A percentile compares a stretch with the other conserved stretches of the same genome.
phyloP scores from a whole-genome alignment of 2,888 invertebrate species.

The Drosophila subsilvestris region DNA sequence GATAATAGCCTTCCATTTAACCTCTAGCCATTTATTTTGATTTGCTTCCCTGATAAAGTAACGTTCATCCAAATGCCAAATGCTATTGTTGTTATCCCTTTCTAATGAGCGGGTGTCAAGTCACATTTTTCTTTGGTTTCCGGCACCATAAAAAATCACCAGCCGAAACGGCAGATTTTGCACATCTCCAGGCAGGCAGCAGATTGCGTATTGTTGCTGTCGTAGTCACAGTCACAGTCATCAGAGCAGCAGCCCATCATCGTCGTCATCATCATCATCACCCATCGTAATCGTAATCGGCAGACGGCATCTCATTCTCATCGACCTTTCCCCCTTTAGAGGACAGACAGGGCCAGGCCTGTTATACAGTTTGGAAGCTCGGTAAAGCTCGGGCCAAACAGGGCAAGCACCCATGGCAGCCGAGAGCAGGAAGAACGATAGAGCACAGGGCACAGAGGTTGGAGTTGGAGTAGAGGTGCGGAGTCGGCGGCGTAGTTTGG shows the following conservation, averaged over 20 bases:
- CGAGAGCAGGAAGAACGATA: neutral
- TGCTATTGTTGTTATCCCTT: neutral
- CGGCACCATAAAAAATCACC: neutral
- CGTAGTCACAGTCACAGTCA: constrained; percentile 38
- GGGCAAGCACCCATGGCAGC: neutral
- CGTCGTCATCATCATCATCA: constrained; percentile 41
- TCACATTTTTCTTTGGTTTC: neutral
- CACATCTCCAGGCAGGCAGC: constrained; percentile 18
- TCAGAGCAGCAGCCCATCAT: constrained; percentile 39
- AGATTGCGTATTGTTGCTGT: constrained; percentile 31
- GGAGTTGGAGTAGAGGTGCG: constrained; percentile 18
- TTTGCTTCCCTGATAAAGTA: no score
- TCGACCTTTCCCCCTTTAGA: constrained; percentile 44
- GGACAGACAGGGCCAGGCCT: constrained; percentile 33
- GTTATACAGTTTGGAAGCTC: constrained; percentile 38
- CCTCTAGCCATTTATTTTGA: no score
- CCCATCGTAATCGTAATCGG: constrained; percentile 45
- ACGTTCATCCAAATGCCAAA: neutral
- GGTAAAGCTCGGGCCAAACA: constrained; percentile 11
- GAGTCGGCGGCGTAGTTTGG: constrained; percentile 16
- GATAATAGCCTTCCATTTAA: no score
- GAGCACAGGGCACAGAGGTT: constrained; percentile 9
- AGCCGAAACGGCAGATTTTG: neutral
- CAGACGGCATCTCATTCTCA: constrained; percentile 39
- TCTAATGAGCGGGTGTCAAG: neutral